These are phyloP conservation scores for Astyanax mexicanus DNA, from an alignment of 2,797 vertebrate species.

Conservation along the genomic window DNA sequence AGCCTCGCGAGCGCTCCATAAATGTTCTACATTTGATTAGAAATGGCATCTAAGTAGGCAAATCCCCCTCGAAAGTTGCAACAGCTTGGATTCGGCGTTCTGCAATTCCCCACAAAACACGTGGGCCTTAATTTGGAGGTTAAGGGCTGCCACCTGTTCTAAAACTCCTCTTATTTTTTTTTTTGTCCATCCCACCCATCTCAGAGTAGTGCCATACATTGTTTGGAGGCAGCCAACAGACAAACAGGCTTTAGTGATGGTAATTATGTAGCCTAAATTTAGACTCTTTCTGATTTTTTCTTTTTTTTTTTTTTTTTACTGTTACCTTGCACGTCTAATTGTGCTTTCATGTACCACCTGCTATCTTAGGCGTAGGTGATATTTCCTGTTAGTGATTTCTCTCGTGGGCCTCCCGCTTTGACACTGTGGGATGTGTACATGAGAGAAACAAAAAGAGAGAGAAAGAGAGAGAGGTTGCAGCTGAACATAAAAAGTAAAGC, in stretches of 20 bases:
- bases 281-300: too few species aligned
- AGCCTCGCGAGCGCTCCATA: conserved; percentile 1
- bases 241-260: neutral
- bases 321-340: neutral
- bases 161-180: neutral
- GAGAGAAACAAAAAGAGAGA: too few species aligned
- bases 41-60: neutral
- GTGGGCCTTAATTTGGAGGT: neutral
- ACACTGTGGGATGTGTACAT: too few species aligned
- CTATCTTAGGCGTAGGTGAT: neutral
- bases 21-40: conserved; percentile 15
- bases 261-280: neutral
- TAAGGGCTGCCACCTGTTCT: conserved; percentile 1
- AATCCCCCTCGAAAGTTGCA: conserved; percentile 2
- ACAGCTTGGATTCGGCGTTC: conserved; percentile 11
- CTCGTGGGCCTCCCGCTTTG: neutral
- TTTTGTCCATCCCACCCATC: neutral
- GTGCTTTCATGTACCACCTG: neutral
- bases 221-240: too few species aligned
- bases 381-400: neutral
- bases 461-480: too few species aligned
- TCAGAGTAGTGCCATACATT: neutral
- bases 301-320: too few species aligned
- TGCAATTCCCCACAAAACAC: neutral
- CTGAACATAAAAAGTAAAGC: too few species aligned